phyloP scores from a whole-genome alignment of 2,888 invertebrate genomes.

The Pollenia amentaria region DNA sequence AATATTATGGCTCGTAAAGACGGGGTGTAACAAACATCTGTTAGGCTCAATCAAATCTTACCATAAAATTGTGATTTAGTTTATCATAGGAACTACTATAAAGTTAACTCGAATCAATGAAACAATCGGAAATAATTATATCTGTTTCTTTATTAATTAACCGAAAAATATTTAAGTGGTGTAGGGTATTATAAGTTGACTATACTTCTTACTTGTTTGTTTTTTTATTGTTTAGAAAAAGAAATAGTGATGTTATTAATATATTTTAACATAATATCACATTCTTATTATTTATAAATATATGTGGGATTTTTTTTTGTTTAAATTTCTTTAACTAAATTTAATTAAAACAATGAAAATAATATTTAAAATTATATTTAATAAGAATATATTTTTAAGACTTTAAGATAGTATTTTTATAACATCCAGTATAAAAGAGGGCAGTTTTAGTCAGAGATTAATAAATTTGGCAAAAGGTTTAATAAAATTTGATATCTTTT shows the following conservation, averaged over 20 bases:
- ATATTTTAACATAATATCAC: constrained; percentile 77
- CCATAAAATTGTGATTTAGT: no score
- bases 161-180: no score
- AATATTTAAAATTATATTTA: constrained; percentile 25
- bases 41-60: no score
- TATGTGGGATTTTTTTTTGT: constrained; percentile 50
- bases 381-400: constrained; percentile 13
- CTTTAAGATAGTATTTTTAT: neutral
- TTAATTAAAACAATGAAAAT: constrained; percentile 43
- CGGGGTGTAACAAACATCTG: no score
- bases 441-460: constrained; percentile 15
- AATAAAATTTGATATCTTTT: no score
- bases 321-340: constrained; percentile 56
- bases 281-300: constrained; percentile 73
- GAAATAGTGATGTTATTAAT: constrained; percentile 74
- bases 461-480: neutral
- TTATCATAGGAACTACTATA: no score
- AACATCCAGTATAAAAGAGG: neutral
- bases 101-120: no score
- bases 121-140: no score
- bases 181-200: no score
- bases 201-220: neutral
- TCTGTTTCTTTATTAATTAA: no score
- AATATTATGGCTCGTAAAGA: no score
- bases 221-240: constrained; percentile 28